Evolutionary conservation across 2,888 invertebrate species (phyloP), one percentile per base, ranked within the genome.

Genomic region (Caenorhabditis parvicauda): DNA sequence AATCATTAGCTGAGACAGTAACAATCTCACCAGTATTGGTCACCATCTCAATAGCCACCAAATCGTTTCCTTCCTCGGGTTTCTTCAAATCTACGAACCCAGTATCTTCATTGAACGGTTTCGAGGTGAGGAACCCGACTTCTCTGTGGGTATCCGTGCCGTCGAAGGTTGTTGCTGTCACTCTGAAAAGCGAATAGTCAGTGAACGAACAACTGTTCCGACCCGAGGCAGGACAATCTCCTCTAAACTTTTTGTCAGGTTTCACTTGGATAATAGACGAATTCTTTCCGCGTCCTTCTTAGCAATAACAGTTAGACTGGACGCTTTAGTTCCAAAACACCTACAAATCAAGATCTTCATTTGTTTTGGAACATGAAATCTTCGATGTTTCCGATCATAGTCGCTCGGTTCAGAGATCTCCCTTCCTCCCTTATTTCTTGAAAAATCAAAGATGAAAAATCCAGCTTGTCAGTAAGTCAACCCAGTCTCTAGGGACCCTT

Each of bases 121-220:
- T 74, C 22, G 72, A 62, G 0, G 77, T 76, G 59, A 78, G 55
- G 46, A 78, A 78, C 7, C 78, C 78, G 32, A 74, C 61, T 28
- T 76, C 76, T 35, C 59, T 54, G 48, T 72, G 74, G 6, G 60
- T 56, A 47, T 75, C 75, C 12, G 42, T 44, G 2, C 67, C 74
- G 49, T 75, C 71, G n/a, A 69, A 50, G 14, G 66, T 67, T 24
- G 52, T 52, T 0, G 74, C 70, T n/a, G 53, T 42, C 25, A 65
- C 50, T 7, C 64, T 64, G 27, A 47, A 61, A 46, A 41, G 32
- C n/a, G n/a, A n/a, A n/a, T n/a, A n/a, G n/a, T n/a, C n/a, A n/a
- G n/a, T n/a, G n/a, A n/a, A n/a, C n/a, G n/a, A n/a, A n/a, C n/a
- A n/a, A n/a, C n/a, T n/a, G n/a, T n/a, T n/a, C n/a, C n/a, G n/a